These are phyloP conservation scores for Eolophus roseicapilla DNA, from an alignment of 2,113 vertebrate species.

Conservation along the genomic window DNA sequence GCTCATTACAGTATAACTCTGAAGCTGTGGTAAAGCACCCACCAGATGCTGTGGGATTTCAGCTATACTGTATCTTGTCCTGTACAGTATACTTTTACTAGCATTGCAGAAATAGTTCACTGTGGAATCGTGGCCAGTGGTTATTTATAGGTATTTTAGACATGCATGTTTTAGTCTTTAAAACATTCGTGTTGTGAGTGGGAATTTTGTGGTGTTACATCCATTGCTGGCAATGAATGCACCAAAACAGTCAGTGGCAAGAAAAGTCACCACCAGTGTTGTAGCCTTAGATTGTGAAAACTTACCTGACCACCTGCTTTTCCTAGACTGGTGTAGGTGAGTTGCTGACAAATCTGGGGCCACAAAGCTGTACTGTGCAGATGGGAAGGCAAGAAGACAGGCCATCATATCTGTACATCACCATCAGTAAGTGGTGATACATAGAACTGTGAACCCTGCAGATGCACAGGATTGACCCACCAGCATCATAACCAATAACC, in stretches of 20 bases:
- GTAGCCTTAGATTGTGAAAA: not conserved
- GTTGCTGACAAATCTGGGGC: not conserved
- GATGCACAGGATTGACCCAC: conserved; percentile 33
- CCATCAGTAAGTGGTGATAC: not conserved
- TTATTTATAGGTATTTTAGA: conserved; percentile 68
- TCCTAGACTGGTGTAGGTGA: not conserved
- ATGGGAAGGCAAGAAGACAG: not conserved
- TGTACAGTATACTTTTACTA: conserved; percentile 61
- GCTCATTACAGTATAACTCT: conserved; percentile 74
- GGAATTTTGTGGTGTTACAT: conserved; percentile 58
- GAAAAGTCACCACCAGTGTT: conserved; percentile 4
- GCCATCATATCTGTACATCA: not conserved
- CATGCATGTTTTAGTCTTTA: conserved; percentile 5
- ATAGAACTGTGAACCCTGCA: not conserved
- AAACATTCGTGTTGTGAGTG: conserved; percentile 17
- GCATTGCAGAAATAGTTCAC: conserved; percentile 65
- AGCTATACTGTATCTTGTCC: conserved; percentile 54
- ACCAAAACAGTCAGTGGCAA: conserved; percentile 60
- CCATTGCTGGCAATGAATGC: conserved; percentile 75
- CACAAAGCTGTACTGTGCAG: conserved; percentile 22
- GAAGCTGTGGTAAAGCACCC: conserved; percentile 76
- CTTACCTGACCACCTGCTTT: not conserved
- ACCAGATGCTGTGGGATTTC: conserved; percentile 68
- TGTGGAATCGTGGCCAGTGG: conserved; percentile 73
- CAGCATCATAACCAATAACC: conserved; percentile 21